Conservation (phyloP, 1,140 invertebrate species). For the Drosophila tani region DNA sequence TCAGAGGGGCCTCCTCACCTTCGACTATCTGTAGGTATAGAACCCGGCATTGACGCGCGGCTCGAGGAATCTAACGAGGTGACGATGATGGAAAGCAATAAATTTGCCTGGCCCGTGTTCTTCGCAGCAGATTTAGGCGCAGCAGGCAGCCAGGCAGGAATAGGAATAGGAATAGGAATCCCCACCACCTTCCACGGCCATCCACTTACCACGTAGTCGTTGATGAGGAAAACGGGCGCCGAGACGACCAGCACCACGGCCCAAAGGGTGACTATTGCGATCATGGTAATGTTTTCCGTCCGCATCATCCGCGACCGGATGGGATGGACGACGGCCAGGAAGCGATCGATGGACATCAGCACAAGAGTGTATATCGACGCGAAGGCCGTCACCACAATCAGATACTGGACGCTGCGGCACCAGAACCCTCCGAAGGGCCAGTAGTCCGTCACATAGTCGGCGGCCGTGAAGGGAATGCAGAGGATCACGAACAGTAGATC, state of each 20-base stretch:
- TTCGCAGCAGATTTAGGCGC: conserved; percentile 75
- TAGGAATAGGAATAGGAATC: conserved; percentile 17
- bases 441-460: conserved; percentile 91
- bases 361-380: conserved; percentile 98
- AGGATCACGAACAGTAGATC: conserved; percentile 97
- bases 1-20: conserved; percentile 27
- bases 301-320: conserved; percentile 92
- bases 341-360: conserved; percentile 97
- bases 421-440: conserved; percentile 96
- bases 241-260: conserved; percentile 90
- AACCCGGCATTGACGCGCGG: conserved; percentile 45
- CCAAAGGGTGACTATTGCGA: conserved; percentile 93
- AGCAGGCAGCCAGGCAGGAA: conserved; percentile 39
- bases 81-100: conserved; percentile 81
- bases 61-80: conserved; percentile 72
- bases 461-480: conserved; percentile 96
- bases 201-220: conserved; percentile 87
- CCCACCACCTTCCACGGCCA: background rate
- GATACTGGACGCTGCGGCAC: conserved; percentile 93
- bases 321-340: conserved; percentile 97
- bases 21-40: conserved; percentile 12
- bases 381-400: conserved; percentile 95
- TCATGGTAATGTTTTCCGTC: conserved; percentile 92
- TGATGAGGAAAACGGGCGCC: conserved; percentile 91
- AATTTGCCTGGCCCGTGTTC: conserved; percentile 73